Conservation (phyloP, 2,113 vertebrate species). For the Sclerurus mexicanus region DNA sequence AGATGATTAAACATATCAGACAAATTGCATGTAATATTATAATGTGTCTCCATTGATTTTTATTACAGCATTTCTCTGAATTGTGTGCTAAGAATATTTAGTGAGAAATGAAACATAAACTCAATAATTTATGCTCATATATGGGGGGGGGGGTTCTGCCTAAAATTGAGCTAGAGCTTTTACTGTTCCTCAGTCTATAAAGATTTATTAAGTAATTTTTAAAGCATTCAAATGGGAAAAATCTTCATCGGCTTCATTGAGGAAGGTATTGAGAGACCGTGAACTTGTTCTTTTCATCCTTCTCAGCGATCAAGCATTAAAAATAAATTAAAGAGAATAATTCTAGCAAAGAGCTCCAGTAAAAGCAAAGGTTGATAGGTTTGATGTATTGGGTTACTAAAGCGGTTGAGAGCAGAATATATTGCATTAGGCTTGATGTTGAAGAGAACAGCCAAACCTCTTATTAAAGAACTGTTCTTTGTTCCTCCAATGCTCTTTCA, state of each 20-base stretch:
- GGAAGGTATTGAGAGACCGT: not conserved
- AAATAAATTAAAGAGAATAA: not conserved
- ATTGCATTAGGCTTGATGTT: not conserved
- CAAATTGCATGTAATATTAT: not conserved
- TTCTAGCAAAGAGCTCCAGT: not conserved
- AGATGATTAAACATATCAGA: not conserved
- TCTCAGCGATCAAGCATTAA: not conserved
- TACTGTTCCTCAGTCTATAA: not conserved
- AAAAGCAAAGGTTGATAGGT: not conserved
- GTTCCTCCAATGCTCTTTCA: not conserved
- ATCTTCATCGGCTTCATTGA: not conserved
- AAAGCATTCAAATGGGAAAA: not conserved
- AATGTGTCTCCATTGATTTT: not conserved
- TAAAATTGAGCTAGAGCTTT: not conserved
- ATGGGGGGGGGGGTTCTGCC: not conserved
- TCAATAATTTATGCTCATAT: not conserved
- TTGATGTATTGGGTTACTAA: not conserved
- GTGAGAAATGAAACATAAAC: not conserved
- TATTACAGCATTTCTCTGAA: not conserved
- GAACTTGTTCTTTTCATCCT: not conserved
- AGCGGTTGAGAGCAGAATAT: not conserved
- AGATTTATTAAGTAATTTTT: slow-evolving; percentile 2
- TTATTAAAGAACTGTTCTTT: not conserved
- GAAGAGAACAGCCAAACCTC: not conserved
- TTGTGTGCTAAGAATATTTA: not conserved